Percentiles rank a stretch among this genome's conserved stretches.
These are phyloP conservation scores for Pristiophorus japonicus DNA, from an alignment of 2,113 vertebrate species.

Conservation along the genomic window DNA sequence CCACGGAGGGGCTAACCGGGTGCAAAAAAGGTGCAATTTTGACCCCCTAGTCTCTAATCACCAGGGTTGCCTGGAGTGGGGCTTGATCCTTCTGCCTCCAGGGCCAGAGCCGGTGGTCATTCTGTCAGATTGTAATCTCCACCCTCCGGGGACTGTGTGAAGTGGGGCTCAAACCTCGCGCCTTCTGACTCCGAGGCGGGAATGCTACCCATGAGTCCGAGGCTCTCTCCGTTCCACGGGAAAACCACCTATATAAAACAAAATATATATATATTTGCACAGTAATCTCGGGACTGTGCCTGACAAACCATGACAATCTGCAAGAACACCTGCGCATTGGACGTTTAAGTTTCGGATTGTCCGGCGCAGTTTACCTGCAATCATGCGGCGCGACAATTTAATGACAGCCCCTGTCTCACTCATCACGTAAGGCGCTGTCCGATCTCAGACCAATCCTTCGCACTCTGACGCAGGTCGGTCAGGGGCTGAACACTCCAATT, in stretches of 20 bases:
- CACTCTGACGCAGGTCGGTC: neutral
- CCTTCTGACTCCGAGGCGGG: neutral
- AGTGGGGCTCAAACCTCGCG: neutral
- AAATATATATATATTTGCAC: neutral
- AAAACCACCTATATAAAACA: neutral
- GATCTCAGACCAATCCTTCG: neutral
- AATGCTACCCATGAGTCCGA: neutral
- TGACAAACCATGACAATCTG: neutral
- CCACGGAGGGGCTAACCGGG: too few relatives aligned
- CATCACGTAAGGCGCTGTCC: neutral
- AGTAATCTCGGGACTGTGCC: too few relatives aligned
- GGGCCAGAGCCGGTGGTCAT: too few relatives aligned
- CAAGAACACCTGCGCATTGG: too few relatives aligned
- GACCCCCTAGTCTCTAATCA: neutral
- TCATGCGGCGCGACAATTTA: neutral
- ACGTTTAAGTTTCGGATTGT: neutral
- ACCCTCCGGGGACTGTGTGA: too few relatives aligned
- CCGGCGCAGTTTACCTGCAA: neutral
- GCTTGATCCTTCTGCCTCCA: too few relatives aligned
- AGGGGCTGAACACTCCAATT: neutral
- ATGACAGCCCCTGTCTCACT: neutral
- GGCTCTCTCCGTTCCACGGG: neutral
- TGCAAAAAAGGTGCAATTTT: too few relatives aligned
- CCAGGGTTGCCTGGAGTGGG: neutral
- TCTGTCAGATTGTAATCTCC: too few relatives aligned